Evolutionary conservation across 2,888 invertebrate species (phyloP).

Genomic region (Caenorhabditis sp.): DNA sequence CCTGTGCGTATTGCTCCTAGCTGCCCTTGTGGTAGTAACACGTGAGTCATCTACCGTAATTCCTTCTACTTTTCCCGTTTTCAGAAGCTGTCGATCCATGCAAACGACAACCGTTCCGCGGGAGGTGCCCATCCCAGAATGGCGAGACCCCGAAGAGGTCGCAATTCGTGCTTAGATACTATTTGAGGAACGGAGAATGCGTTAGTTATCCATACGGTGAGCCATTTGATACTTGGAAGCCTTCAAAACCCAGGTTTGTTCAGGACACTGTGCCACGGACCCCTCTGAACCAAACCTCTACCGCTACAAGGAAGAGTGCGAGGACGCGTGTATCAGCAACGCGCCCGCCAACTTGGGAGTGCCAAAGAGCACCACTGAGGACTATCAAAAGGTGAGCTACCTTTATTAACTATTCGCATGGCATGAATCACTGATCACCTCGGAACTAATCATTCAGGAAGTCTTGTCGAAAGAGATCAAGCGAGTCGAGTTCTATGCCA

Average conservation of each 20-base stretch:
- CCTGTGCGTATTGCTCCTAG: slow-evolving; percentile 65
- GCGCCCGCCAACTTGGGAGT: slow-evolving; percentile 68
- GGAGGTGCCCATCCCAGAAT: slow-evolving; percentile 75
- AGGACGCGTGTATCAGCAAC: slow-evolving; percentile 79
- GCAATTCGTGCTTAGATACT: slow-evolving; percentile 83
- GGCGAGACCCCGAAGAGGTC: slow-evolving; percentile 79
- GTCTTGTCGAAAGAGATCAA: slow-evolving; percentile 60
- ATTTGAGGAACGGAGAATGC: slow-evolving; percentile 81
- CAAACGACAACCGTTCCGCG: slow-evolving; percentile 83
- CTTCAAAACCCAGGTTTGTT: not conserved
- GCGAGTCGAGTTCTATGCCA: slow-evolving; percentile 54
- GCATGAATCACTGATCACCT: slow-evolving; percentile 19
- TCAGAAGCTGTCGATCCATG: slow-evolving; percentile 80
- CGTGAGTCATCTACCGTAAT: not conserved
- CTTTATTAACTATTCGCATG: not conserved
- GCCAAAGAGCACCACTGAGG: slow-evolving; percentile 62
- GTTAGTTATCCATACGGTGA: slow-evolving; percentile 83
- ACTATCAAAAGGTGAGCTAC: slow-evolving; percentile 57
- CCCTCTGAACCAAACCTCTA: slow-evolving; percentile 81
- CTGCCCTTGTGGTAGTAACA: slow-evolving; percentile 63
- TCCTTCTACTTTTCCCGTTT: not conserved
- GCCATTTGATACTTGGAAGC: too few species aligned
- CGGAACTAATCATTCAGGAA: slow-evolving; percentile 38
- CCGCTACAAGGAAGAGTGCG: slow-evolving; percentile 83
- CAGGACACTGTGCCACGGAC: slow-evolving; percentile 83